Evolutionary conservation across 2,113 vertebrate species (phyloP).

Genomic region (Pogonocichla stellata): DNA sequence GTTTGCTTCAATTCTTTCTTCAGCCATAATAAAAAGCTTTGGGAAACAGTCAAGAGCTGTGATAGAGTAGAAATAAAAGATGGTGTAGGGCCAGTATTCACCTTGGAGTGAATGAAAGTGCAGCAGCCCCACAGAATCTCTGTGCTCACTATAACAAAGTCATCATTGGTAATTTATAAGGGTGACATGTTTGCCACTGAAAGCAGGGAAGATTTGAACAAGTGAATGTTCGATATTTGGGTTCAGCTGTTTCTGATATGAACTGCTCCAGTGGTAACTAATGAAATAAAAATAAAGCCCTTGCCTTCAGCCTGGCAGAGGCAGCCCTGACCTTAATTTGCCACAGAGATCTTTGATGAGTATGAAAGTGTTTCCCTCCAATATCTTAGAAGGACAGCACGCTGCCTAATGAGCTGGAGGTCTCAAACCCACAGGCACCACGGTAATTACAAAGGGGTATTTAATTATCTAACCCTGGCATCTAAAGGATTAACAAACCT

Average conservation of each 20-base stretch:
- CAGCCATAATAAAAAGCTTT: neutral
- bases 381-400: slow-evolving; percentile 36
- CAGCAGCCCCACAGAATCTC: neutral
- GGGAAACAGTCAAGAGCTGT: neutral
- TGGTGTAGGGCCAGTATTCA: neutral
- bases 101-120: neutral
- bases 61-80: neutral
- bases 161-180: neutral
- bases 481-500: slow-evolving; percentile 71
- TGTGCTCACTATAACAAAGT: neutral
- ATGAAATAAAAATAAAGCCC: neutral
- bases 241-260: neutral
- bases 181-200: neutral
- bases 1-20: neutral
- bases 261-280: slow-evolving; percentile 8
- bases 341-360: slow-evolving; percentile 56
- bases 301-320: slow-evolving; percentile 15
- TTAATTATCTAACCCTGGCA: slow-evolving; percentile 68
- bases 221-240: neutral
- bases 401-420: slow-evolving; percentile 68
- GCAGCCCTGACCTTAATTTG: slow-evolving; percentile 51
- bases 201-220: neutral
- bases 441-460: slow-evolving; percentile 73
- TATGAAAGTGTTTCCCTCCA: slow-evolving; percentile 46
- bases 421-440: slow-evolving; percentile 62